Conservation (phyloP, 2,797 vertebrate genomes). For the Enteromius radiatus region DNA sequence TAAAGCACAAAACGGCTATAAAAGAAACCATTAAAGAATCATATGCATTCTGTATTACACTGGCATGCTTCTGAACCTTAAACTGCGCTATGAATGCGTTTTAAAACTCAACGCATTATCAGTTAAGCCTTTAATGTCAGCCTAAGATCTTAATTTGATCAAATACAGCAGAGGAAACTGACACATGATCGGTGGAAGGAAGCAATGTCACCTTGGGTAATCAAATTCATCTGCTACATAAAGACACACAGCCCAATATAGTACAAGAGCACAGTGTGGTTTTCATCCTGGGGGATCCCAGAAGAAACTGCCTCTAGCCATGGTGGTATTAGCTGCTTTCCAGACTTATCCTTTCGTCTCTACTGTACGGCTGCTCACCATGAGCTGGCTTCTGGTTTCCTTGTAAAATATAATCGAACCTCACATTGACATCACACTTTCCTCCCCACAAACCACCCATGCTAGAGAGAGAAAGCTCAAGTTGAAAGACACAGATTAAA, state of each 20-base stretch:
- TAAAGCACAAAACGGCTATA: conserved; percentile 55
- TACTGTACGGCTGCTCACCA: conserved; percentile 63
- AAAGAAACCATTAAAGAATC: conserved; percentile 49
- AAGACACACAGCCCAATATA: conserved; percentile 25
- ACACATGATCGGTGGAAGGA: neutral
- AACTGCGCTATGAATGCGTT: neutral
- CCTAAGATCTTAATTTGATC: neutral
- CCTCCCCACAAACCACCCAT: conserved; percentile 67
- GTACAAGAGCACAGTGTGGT: conserved; percentile 43
- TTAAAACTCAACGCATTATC: neutral
- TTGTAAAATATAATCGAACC: conserved; percentile 71
- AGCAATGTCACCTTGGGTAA: conserved; percentile 18
- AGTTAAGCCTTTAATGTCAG: conserved; percentile 3
- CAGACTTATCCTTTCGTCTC: conserved; percentile 41
- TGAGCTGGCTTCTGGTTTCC: conserved; percentile 68
- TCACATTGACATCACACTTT: conserved; percentile 73
- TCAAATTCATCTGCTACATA: conserved; percentile 41
- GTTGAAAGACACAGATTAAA: conserved; percentile 65
- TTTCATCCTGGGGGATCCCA: conserved; percentile 51
- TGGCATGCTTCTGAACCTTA: neutral
- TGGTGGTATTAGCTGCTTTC: conserved; percentile 51
- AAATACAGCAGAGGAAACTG: neutral
- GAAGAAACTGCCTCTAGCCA: conserved; percentile 31
- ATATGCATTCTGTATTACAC: conserved; percentile 36
- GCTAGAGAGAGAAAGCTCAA: conserved; percentile 56